phyloP scores from a whole-genome alignment of 2,797 vertebrate genomes.

The Thunnus albacares region DNA sequence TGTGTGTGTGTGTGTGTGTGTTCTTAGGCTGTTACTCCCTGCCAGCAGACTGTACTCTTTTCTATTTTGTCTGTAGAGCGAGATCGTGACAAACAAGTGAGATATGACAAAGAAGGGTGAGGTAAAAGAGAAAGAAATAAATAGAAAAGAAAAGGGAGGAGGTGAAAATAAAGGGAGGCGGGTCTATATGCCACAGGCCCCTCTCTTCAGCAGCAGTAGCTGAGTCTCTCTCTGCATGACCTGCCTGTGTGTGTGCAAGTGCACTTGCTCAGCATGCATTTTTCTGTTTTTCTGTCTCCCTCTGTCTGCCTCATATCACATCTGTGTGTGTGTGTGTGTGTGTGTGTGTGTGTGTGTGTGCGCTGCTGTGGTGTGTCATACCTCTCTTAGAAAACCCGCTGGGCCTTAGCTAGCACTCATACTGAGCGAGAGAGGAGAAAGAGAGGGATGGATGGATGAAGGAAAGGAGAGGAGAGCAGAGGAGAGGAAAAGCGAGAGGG shows the following conservation, averaged over 20 bases:
- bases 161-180: conserved; percentile 35
- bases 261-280: conserved; percentile 53
- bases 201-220: conserved; percentile 61
- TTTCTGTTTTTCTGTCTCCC: conserved; percentile 66
- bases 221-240: conserved; percentile 66
- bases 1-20: conserved; percentile 4
- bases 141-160: conserved; percentile 32
- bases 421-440: conserved; percentile 57
- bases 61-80: neutral
- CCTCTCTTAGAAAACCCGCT: conserved; percentile 75
- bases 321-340: conserved; percentile 40
- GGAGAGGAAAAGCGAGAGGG: conserved; percentile 31
- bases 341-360: conserved; percentile 45
- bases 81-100: conserved; percentile 27
- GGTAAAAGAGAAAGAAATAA: conserved; percentile 33
- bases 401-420: conserved; percentile 73
- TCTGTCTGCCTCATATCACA: conserved; percentile 65
- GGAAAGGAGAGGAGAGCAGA: conserved; percentile 4
- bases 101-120: conserved; percentile 22
- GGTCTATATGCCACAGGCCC: conserved; percentile 60
- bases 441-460: conserved; percentile 25
- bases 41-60: neutral
- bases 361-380: conserved; percentile 66
- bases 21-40: neutral
- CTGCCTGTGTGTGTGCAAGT: conserved; percentile 44